Evolutionary conservation across 2,797 vertebrate species (phyloP), one percentile per base, ranked within the genome.

Genomic region (Chaenodraco wilsoni): DNA sequence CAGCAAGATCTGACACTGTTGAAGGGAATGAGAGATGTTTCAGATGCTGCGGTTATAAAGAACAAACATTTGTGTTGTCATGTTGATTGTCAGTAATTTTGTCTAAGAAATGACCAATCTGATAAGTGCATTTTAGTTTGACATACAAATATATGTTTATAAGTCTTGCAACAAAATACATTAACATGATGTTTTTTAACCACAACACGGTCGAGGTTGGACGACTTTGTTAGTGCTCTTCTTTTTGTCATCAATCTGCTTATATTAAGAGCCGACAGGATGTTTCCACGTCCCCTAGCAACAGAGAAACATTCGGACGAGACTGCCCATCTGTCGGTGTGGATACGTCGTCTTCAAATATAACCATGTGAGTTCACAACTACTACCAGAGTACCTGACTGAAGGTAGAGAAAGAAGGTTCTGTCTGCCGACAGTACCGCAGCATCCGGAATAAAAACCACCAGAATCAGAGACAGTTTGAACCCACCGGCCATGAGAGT

Each of bases 271-370:
- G 76, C 74, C 72, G 80, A 80, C 78, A 62, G 78, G 77, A 84
- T 69, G 79, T 87, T 88, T 89, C 83, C 81, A 74, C 41, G n/a
- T 88, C 74, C 75, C 87, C 67, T 84, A 84, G 89, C 83, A 90
- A 87, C 81, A 60, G 68, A 46, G 41, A 89, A 83, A 88, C 76
- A 82, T 84, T 84, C 80, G 60, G 5, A 85, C 64, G 4, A 85
- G 82, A 79, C 54, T 3, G 58, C 84, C 88, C 81, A 90, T 91
- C 87, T 85, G 85, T 87, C 76, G 17, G 65, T 82, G 74, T 83
- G 78, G 73, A 81, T 84, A 82, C 78, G 64, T 71, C n/a, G 62
- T 78, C 79, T 73, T 82, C 68, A 37, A 37, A 37, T 9, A 37
- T 17, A 72, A 74, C 65, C 63, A 4, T 12, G 60, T 23, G 60